Conservation (phyloP, 2,888 invertebrate genomes). For the Morpho achilles region DNA sequence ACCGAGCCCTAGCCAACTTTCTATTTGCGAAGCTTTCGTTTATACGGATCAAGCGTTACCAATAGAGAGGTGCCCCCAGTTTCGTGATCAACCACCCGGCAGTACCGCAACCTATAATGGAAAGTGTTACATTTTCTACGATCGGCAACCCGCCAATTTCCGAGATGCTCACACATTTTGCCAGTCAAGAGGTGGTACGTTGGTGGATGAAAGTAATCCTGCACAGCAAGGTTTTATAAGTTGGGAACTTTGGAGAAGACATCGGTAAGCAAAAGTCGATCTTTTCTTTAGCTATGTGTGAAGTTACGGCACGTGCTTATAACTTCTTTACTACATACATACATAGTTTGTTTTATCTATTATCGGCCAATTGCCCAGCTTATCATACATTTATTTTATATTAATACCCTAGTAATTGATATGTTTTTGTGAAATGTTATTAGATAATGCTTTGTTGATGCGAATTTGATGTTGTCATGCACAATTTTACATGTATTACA, state of each 20-base stretch:
- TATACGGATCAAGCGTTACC: constrained; percentile 94
- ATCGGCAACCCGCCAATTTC: constrained; percentile 89
- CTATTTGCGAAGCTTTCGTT: constrained; percentile 95
- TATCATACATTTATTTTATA: not conserved
- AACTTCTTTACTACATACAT: not conserved
- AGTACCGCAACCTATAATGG: constrained; percentile 96
- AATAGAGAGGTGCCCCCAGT: constrained; percentile 94
- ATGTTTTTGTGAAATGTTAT: not conserved
- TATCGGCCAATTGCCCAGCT: no score
- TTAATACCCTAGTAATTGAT: not conserved
- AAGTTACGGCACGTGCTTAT: not conserved
- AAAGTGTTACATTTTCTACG: constrained; percentile 96
- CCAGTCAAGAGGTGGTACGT: constrained; percentile 87
- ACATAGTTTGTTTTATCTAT: no score
- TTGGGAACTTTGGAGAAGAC: constrained; percentile 95
- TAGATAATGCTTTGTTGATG: constrained; percentile 29
- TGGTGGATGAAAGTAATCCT: constrained; percentile 95
- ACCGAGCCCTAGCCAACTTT: constrained; percentile 85
- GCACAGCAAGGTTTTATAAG: constrained; percentile 96
- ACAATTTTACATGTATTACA: no score
- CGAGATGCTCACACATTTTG: constrained; percentile 90
- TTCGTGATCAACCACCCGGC: constrained; percentile 94
- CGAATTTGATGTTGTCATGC: constrained; percentile 35
- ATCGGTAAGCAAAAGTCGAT: constrained; percentile 75
- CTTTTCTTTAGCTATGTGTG: not conserved